phyloP scores from a whole-genome alignment of 2,113 vertebrate species.

The Tetrax tetrax region DNA sequence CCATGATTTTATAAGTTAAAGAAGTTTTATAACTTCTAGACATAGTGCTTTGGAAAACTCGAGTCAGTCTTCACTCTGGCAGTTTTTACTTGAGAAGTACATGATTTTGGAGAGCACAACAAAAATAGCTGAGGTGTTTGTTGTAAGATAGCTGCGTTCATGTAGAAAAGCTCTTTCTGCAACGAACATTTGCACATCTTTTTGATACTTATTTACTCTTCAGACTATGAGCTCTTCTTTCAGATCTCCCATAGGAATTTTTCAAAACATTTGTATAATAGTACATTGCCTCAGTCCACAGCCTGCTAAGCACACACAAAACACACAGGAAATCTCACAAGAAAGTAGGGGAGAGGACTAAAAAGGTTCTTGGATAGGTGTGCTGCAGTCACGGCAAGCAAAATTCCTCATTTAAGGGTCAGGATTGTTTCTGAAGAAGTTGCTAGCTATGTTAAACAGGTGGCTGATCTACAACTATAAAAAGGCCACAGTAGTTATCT shows the following conservation, averaged over 20 bases:
- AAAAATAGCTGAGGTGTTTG: conserved; percentile 7
- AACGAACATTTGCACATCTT: neutral
- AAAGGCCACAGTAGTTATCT: neutral
- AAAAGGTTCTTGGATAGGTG: neutral
- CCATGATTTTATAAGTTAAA: neutral
- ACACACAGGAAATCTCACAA: neutral
- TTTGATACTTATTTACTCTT: neutral
- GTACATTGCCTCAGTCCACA: neutral
- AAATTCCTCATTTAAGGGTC: neutral
- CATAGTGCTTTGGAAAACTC: neutral
- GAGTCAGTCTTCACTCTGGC: neutral
- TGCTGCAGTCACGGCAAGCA: neutral
- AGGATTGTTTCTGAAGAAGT: neutral
- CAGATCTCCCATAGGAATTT: neutral
- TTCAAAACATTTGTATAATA: neutral
- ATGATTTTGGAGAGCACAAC: neutral
- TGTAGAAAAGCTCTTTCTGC: neutral
- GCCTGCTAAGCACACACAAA: neutral
- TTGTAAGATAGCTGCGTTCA: neutral
- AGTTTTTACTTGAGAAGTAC: neutral
- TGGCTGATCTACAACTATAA: neutral
- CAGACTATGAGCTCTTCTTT: neutral
- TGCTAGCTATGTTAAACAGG: neutral
- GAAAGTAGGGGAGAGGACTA: neutral
- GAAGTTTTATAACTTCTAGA: neutral